Base-by-base conservation (phyloP, 2,797 vertebrate genomes). In the Sebastes nivosus region DNA sequence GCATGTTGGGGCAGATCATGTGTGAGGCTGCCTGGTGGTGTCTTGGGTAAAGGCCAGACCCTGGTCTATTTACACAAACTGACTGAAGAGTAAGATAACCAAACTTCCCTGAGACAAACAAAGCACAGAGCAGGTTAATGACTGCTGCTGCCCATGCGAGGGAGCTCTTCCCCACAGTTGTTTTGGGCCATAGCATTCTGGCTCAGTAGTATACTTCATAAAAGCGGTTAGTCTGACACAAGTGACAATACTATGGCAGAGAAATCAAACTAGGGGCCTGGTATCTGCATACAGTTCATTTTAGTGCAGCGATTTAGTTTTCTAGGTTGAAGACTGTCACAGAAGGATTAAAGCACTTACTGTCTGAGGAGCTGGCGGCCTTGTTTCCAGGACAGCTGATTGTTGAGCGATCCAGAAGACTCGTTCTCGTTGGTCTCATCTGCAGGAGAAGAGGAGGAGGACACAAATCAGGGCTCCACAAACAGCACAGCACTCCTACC, bases 301-400 rank as follows among this genome's bases (percentile, higher is more conserved):
- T 50, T 30, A 75, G 46, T 25, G 52, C 6, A 30, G 27, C 8
- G 29, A 71, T 76, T 84, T 16, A 20, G 20, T 60, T 85, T 84
- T 78, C 50, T 79, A 58, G 70, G 66, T 42, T 80, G 54, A 65
- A 59, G 14, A 25, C 20, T 0, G 25, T 30, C 60, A 57, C 30
- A 34, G 14, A 68, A 27, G 18, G 29, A 76, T 34, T 55, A 57
- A 63, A 71, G 36, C 50, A 96, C 98, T 97, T 94, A 99, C 99
- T 99, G 98, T 94, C 99, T 96, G 89, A 99, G 96, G 77, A 99
- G 97, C 86, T 99, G 98, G 2, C 98, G 96, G 68, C 98, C 98
- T 94, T 99, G 98, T 93, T 98, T 99, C 98, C 98, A 99, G 93
- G 98, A 99, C 94, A 99, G 95, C 91, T 99, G 99, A 95, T 97